These are phyloP conservation scores for Erpornis zantholeuca DNA, from an alignment of 2,113 vertebrate genomes.

Conservation along the genomic window DNA sequence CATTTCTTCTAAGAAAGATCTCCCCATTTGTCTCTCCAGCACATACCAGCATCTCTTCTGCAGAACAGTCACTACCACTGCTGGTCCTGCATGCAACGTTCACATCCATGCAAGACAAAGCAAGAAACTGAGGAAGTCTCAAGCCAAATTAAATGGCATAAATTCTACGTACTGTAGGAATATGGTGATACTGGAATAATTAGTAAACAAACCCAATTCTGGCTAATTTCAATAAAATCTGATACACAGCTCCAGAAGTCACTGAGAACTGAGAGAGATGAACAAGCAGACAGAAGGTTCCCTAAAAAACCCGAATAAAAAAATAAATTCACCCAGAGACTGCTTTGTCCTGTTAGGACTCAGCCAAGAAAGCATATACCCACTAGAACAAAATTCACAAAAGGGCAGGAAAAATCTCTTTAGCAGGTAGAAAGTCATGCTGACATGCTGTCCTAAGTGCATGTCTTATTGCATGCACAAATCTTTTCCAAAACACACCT, in stretches of 20 bases:
- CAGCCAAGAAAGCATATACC: not conserved
- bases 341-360: not conserved
- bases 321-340: not conserved
- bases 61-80: not conserved
- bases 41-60: not conserved
- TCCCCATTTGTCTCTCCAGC: not conserved
- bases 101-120: not conserved
- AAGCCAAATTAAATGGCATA: not conserved
- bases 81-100: not conserved
- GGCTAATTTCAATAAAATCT: not conserved
- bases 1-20: not conserved
- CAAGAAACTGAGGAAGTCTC: not conserved
- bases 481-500: not conserved
- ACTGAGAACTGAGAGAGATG: not conserved
- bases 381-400: not conserved
- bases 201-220: not conserved
- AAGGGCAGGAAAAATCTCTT: not conserved
- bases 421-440: not conserved
- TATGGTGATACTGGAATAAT: not conserved
- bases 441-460: too few relatives aligned
- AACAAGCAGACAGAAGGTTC: not conserved
- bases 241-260: not conserved
- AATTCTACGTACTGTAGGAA: not conserved
- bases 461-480: not conserved
- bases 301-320: not conserved